Evolutionary conservation across 1,140 invertebrate species (phyloP).

Genomic region (Hestina assimilis): DNA sequence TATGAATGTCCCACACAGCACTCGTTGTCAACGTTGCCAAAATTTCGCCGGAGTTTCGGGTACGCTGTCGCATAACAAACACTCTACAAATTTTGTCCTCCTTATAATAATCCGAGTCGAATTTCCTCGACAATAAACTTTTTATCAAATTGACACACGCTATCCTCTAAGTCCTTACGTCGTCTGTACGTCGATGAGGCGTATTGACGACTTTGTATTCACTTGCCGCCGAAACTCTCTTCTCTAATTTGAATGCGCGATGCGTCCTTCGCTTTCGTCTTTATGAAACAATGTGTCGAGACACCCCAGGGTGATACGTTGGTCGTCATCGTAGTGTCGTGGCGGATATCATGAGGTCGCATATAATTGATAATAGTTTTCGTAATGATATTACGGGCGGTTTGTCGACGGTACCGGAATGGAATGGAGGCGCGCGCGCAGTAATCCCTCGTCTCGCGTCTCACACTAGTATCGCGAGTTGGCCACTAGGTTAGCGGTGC

Average conservation of each 20-base stretch:
- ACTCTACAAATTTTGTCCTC: conserved; percentile 21
- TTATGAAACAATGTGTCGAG: conserved; percentile 56
- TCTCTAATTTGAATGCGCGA: conserved; percentile 65
- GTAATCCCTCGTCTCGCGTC: conserved; percentile 59
- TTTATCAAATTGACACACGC: conserved; percentile 37
- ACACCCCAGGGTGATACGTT: conserved; percentile 57
- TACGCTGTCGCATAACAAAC: conserved; percentile 47
- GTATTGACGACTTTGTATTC: conserved; percentile 57
- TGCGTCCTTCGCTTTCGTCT: conserved; percentile 66
- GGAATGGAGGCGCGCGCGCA: conserved; percentile 57
- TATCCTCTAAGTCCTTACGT: conserved; percentile 46
- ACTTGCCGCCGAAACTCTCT: conserved; percentile 71
- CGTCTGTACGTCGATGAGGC: conserved; percentile 32
- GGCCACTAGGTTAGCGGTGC: conserved; percentile 73
- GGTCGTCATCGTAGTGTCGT: conserved; percentile 41
- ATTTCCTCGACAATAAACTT: conserved; percentile 37
- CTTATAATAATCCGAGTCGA: conserved; percentile 34
- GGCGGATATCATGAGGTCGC: conserved; percentile 37
- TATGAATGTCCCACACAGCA: conserved; percentile 37
- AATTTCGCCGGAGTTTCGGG: conserved; percentile 61
- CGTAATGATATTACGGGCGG: conserved; percentile 43
- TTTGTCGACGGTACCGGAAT: conserved; percentile 54
- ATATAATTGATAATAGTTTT: conserved; percentile 30
- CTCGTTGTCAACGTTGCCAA: conserved; percentile 52
- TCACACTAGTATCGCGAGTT: conserved; percentile 67